A percentile compares a stretch with the other conserved stretches of the same genome.
These are phyloP conservation scores for Eurystomus glaucurus DNA, from an alignment of 2,797 vertebrate genomes.

Conservation along the genomic window DNA sequence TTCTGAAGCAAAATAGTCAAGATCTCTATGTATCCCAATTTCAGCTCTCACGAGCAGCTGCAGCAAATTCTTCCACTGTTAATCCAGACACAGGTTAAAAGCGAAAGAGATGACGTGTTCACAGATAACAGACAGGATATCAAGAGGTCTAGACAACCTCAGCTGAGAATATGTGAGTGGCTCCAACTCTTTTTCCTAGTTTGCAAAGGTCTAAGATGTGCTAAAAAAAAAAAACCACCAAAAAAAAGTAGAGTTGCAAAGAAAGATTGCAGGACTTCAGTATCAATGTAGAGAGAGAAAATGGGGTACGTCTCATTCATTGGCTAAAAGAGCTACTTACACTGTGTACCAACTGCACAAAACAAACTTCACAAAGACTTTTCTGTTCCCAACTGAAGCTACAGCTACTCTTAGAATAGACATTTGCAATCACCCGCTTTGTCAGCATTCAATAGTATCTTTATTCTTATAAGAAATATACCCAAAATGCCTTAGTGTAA, in stretches of 20 bases:
- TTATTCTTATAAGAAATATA: background rate
- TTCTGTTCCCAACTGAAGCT: background rate
- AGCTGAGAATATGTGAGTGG: background rate
- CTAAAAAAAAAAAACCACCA: background rate
- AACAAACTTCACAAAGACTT: background rate
- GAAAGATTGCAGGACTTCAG: background rate
- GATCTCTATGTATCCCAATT: background rate
- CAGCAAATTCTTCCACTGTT: background rate
- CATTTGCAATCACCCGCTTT: background rate
- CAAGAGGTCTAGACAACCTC: background rate
- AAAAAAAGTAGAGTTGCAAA: background rate
- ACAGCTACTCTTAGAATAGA: background rate
- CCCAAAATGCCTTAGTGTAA: background rate
- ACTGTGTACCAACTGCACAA: background rate
- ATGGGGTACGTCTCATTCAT: background rate
- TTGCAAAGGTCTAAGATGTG: background rate
- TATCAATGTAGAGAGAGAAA: background rate
- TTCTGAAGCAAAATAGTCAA: background rate
- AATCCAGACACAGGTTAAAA: background rate
- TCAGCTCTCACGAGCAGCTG: background rate
- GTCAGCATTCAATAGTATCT: background rate
- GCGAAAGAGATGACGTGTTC: background rate
- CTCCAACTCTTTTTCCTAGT: background rate
- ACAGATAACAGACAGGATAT: background rate
- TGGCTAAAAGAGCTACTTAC: background rate